Evolutionary conservation across 2,113 vertebrate genomes (phyloP).

Genomic region (Cyanistes caeruleus): DNA sequence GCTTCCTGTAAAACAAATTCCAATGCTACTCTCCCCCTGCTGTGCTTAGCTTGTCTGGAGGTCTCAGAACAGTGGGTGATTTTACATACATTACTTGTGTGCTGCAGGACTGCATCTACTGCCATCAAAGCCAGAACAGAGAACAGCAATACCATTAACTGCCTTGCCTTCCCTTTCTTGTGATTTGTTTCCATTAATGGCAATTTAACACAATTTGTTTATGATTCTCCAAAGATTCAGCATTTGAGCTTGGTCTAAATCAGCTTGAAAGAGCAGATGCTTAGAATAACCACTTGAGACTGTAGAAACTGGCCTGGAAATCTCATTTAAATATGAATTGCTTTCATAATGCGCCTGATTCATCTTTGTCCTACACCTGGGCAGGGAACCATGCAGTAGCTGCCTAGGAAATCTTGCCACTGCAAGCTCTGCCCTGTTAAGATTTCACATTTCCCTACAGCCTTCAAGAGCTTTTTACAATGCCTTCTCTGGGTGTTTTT

Average conservation of each 20-base stretch:
- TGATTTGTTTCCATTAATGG: conserved; percentile 26
- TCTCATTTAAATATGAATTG: conserved; percentile 54
- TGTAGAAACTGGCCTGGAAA: conserved; percentile 46
- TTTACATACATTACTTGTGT: conserved; percentile 53
- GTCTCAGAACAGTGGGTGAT: conserved; percentile 63
- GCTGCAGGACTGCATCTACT: conserved; percentile 8
- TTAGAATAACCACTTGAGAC: conserved; percentile 27
- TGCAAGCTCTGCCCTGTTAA: not conserved
- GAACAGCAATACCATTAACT: not conserved
- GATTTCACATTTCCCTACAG: not conserved
- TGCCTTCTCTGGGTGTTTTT: not conserved
- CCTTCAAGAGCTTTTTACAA: not conserved
- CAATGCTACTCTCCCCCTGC: conserved; percentile 49
- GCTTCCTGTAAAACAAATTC: conserved; percentile 76
- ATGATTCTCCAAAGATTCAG: conserved; percentile 62
- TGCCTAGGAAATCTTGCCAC: not conserved
- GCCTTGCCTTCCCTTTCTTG: not conserved
- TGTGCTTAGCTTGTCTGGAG: conserved; percentile 62
- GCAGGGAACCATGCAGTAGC: not conserved
- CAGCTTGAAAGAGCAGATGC: conserved; percentile 61
- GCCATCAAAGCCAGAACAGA: not conserved
- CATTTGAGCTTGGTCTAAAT: conserved; percentile 36
- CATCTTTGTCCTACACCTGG: conserved; percentile 15
- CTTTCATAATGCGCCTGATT: conserved; percentile 35
- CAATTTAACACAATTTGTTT: conserved; percentile 61